These are phyloP conservation scores for Malurus alboscapulatus DNA, from an alignment of 2,113 vertebrate genomes.

Conservation along the genomic window DNA sequence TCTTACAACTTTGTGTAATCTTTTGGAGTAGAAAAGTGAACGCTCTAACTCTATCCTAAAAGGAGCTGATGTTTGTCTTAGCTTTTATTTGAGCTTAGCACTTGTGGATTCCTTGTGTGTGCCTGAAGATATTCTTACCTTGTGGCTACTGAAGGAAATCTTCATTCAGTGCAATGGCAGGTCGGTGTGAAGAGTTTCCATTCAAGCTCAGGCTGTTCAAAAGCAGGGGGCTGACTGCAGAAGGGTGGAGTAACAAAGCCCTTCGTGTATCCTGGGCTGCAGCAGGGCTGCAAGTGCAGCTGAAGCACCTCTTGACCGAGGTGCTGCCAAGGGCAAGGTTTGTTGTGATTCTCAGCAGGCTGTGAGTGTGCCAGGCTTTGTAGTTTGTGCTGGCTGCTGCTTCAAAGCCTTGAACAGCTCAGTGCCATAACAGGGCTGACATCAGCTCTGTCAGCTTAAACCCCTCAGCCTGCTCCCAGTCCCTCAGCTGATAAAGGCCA, in stretches of 20 bases:
- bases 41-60: neutral
- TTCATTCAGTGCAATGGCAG: neutral
- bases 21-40: neutral
- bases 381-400: constrained; percentile 1
- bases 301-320: neutral
- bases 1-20: neutral
- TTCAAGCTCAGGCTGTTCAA: neutral
- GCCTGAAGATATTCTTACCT: neutral
- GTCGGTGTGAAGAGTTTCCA: neutral
- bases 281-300: neutral
- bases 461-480: neutral
- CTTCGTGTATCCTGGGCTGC: neutral
- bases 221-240: neutral
- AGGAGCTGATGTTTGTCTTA: neutral
- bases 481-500: neutral
- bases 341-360: neutral
- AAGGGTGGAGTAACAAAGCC: neutral
- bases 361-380: neutral
- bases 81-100: neutral
- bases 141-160: neutral
- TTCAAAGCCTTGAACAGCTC: neutral
- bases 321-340: neutral
- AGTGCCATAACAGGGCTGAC: neutral
- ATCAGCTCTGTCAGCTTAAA: neutral
- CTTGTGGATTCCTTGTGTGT: neutral